Evolutionary conservation across 2,113 vertebrate species (phyloP).

Genomic region (Xenopus borealis): DNA sequence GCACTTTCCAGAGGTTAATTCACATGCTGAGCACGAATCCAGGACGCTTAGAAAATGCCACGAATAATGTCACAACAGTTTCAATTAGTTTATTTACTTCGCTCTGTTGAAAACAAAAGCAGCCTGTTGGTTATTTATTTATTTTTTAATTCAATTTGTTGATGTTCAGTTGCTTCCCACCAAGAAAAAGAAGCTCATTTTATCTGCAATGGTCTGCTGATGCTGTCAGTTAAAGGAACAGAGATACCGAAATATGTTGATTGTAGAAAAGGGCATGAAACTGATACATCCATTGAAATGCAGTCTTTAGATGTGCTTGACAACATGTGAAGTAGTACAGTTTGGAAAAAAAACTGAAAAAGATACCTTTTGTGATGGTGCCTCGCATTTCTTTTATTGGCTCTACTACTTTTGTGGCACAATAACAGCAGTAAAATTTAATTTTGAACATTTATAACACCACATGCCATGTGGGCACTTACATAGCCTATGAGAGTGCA

Average conservation of each 20-base stretch:
- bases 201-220: constrained; percentile 4
- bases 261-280: background rate
- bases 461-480: no score
- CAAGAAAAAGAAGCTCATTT: constrained; percentile 6
- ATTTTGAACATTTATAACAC: no score
- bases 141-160: constrained; percentile 42
- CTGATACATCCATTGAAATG: no score
- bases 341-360: no score
- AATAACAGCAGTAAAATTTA: no score
- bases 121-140: constrained; percentile 44
- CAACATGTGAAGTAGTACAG: no score
- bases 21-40: constrained; percentile 41
- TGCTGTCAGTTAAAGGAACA: constrained; percentile 1
- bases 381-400: no score
- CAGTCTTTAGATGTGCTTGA: no score
- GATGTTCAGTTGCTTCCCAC: constrained; percentile 18
- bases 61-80: constrained; percentile 47
- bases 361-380: no score
- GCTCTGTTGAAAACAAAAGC: constrained; percentile 41
- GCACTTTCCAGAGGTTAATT: constrained; percentile 34
- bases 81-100: constrained; percentile 47
- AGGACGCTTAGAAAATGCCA: constrained; percentile 44
- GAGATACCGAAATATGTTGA: background rate
- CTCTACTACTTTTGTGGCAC: no score
- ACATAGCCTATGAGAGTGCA: no score